Evolutionary conservation across 2,113 vertebrate species (phyloP).

Genomic region (Thunnus thynnus): DNA sequence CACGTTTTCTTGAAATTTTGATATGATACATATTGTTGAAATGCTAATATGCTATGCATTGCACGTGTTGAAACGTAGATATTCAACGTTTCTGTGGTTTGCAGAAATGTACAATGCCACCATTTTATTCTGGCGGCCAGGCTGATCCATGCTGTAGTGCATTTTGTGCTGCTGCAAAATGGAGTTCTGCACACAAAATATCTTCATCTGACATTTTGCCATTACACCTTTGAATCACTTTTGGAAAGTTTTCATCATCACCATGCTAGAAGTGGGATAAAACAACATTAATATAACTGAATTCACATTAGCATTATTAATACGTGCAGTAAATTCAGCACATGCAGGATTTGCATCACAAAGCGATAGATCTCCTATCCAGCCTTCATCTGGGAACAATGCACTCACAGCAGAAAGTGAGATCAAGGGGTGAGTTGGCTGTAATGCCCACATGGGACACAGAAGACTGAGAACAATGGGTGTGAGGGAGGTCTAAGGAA

Average conservation of each 20-base stretch:
- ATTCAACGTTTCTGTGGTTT: too few species aligned
- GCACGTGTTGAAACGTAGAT: too few species aligned
- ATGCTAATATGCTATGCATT: too few species aligned
- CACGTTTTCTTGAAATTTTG: too few species aligned
- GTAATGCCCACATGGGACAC: conserved; percentile 41
- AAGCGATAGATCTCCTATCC: conserved; percentile 2
- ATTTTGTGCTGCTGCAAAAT: conserved; percentile 4
- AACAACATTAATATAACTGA: conserved; percentile 4
- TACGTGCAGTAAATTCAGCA: not conserved
- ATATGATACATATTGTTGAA: too few species aligned
- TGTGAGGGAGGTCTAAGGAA: conserved; percentile 46
- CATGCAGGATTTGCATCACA: conserved; percentile 41
- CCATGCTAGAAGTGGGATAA: not conserved
- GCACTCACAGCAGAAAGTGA: conserved; percentile 36
- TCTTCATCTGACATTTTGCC: conserved; percentile 14
- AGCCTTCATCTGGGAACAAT: conserved; percentile 30
- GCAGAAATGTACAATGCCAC: too few species aligned
- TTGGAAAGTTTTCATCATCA: not conserved
- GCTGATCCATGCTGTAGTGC: not conserved
- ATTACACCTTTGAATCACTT: not conserved
- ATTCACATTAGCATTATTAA: conserved; percentile 12
- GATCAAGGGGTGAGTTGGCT: conserved; percentile 60
- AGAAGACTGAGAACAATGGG: conserved; percentile 63
- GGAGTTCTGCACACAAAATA: not conserved
- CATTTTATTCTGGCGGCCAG: too few species aligned